phyloP scores from a whole-genome alignment of 1,140 invertebrate species.

The Pseudomyrmex concolor region DNA sequence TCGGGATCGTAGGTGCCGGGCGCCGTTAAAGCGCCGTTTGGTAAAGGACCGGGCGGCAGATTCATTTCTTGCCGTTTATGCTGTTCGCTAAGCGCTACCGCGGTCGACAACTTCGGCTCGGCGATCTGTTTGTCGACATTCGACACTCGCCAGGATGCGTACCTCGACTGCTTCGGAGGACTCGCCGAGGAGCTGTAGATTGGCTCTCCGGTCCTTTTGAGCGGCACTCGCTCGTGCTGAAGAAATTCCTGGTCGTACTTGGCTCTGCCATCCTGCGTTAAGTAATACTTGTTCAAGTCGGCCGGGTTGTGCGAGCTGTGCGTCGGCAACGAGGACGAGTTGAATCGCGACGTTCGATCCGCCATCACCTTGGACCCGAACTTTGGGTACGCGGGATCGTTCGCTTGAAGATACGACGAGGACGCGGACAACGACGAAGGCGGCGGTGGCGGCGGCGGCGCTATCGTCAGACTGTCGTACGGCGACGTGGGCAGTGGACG shows the following conservation, averaged over 20 bases:
- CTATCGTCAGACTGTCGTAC: slow-evolving; percentile 66
- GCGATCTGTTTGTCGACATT: slow-evolving; percentile 86
- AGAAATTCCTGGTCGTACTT: slow-evolving; percentile 57
- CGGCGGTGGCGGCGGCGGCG: slow-evolving; percentile 60
- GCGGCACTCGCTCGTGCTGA: slow-evolving; percentile 58
- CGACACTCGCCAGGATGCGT: slow-evolving; percentile 83
- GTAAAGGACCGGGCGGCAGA: slow-evolving; percentile 64
- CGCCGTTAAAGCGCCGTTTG: slow-evolving; percentile 75
- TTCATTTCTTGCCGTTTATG: slow-evolving; percentile 79
- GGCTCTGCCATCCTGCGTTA: slow-evolving; percentile 54
- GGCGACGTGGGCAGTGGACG: slow-evolving; percentile 78
- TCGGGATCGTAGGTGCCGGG: slow-evolving; percentile 74
- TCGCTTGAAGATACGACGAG: slow-evolving; percentile 72
- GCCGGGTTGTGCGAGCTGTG: slow-evolving; percentile 73
- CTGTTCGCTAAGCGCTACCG: slow-evolving; percentile 73
- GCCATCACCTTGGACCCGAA: slow-evolving; percentile 66
- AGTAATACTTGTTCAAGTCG: slow-evolving; percentile 78
- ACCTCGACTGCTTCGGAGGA: slow-evolving; percentile 83
- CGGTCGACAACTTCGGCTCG: slow-evolving; percentile 84
- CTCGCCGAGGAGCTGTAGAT: slow-evolving; percentile 67
- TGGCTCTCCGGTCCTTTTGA: slow-evolving; percentile 80
- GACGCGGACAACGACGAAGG: slow-evolving; percentile 57
- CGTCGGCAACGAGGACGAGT: slow-evolving; percentile 61
- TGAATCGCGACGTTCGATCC: slow-evolving; percentile 55
- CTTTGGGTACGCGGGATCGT: slow-evolving; percentile 68